Percentiles rank a stretch among this genome's conserved stretches.
Evolutionary conservation across 37 sponge, comb jelly and placozoan genomes (phyloP).

Genomic region (Bolinopsis microptera): DNA sequence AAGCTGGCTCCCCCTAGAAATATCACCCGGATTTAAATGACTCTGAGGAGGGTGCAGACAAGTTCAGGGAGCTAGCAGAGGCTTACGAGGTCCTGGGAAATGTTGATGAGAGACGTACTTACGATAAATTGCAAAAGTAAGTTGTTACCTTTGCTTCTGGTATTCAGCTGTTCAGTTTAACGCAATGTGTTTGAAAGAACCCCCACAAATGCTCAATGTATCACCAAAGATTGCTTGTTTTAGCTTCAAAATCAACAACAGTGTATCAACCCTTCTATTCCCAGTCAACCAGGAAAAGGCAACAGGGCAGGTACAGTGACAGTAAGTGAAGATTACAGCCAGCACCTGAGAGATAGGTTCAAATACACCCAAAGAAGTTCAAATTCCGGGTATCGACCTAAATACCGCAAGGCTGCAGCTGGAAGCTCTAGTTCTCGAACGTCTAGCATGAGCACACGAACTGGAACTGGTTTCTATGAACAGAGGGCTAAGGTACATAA

Average conservation of each 20-base stretch:
- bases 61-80: background rate
- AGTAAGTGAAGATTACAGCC: constrained; percentile 44
- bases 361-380: background rate
- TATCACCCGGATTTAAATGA: background rate
- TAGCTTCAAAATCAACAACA: too few relatives aligned
- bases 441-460: too few relatives aligned
- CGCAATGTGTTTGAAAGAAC: too few relatives aligned
- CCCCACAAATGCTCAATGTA: too few relatives aligned
- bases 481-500: too few relatives aligned
- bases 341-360: constrained; percentile 27
- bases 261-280: too few relatives aligned
- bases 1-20: background rate
- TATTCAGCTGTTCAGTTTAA: too few relatives aligned
- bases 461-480: too few relatives aligned
- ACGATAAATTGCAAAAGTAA: constrained; percentile 18
- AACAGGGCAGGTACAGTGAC: background rate
- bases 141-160: too few relatives aligned
- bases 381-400: background rate
- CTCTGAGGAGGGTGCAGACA: background rate
- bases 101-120: constrained; percentile 20
- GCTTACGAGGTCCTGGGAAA: constrained; percentile 40
- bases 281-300: background rate
- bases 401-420: background rate
- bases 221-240: too few relatives aligned
- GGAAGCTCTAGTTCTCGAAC: too few relatives aligned